Conservation (phyloP, 2,113 vertebrate species). For the Smithornis capensis region DNA sequence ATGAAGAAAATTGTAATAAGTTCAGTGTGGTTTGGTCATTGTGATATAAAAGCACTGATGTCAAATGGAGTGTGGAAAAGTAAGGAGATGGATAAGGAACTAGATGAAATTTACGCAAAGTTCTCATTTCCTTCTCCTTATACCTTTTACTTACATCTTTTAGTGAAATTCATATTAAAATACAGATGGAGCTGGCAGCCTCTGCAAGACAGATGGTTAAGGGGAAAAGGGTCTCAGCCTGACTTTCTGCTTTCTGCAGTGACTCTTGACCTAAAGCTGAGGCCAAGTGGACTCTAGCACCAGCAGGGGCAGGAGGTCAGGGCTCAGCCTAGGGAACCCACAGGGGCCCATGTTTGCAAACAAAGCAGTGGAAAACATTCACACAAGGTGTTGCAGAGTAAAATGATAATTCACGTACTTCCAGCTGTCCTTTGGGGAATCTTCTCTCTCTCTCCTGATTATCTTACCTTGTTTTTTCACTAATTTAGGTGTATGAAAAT, state of each 20-base stretch:
- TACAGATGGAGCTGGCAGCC: not conserved
- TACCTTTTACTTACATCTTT: not conserved
- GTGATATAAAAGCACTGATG: fast-evolving
- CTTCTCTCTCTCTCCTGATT: not conserved
- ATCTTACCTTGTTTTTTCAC: not conserved
- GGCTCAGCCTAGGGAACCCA: not conserved
- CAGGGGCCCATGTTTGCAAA: not conserved
- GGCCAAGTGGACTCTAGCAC: not conserved
- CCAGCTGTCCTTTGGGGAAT: not conserved
- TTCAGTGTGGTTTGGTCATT: not conserved
- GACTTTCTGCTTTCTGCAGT: not conserved
- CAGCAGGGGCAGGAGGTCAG: not conserved
- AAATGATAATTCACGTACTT: not conserved
- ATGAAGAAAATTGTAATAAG: not conserved
- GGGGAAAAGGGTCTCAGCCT: not conserved
- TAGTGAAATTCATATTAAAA: not conserved
- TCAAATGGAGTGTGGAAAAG: not conserved
- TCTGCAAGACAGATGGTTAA: not conserved
- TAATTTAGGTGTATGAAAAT: not conserved
- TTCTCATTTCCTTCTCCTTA: not conserved
- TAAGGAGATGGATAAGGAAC: not conserved
- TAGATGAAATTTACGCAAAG: not conserved
- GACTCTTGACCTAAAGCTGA: not conserved
- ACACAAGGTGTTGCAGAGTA: not conserved
- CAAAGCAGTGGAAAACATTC: not conserved